Conservation (phyloP, 2,888 invertebrate species). For the Corythucha ciliata region DNA sequence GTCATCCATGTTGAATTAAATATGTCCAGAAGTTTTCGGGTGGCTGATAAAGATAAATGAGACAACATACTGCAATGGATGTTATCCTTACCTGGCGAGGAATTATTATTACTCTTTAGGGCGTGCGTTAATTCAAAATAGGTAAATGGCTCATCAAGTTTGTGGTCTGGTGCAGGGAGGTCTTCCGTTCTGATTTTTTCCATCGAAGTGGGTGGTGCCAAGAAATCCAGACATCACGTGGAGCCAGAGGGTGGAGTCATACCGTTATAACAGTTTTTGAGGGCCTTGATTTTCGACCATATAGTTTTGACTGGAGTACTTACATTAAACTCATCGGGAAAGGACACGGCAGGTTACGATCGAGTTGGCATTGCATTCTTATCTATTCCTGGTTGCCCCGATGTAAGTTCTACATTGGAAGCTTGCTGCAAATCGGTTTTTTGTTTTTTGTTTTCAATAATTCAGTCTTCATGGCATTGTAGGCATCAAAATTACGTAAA, state of each 20-base stretch:
- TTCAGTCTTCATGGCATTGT: no score
- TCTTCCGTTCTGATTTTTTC: not conserved
- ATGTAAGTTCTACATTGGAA: no score
- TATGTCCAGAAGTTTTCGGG: conserved; percentile 4
- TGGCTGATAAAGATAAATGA: conserved; percentile 7
- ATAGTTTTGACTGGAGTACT: not conserved
- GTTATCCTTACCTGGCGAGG: conserved; percentile 18
- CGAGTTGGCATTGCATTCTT: no score
- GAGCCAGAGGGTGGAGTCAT: no score
- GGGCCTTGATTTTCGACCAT: not conserved
- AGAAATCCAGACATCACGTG: no score
- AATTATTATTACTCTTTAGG: not conserved
- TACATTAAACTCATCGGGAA: not conserved
- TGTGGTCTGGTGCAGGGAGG: not conserved
- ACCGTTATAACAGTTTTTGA: not conserved
- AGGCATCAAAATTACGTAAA: no score
- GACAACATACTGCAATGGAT: conserved; percentile 15
- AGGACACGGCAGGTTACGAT: no score
- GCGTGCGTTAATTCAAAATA: not conserved
- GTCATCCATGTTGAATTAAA: conserved; percentile 12
- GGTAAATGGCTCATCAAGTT: conserved; percentile 6
- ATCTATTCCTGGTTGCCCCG: no score
- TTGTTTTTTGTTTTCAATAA: no score
- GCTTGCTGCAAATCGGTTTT: no score
- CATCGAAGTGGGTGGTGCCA: not conserved